Percentiles rank a stretch among this genome's conserved stretches.
Conservation (phyloP, 2,888 invertebrate genomes). For the Callyntrura guangdongensis region DNA sequence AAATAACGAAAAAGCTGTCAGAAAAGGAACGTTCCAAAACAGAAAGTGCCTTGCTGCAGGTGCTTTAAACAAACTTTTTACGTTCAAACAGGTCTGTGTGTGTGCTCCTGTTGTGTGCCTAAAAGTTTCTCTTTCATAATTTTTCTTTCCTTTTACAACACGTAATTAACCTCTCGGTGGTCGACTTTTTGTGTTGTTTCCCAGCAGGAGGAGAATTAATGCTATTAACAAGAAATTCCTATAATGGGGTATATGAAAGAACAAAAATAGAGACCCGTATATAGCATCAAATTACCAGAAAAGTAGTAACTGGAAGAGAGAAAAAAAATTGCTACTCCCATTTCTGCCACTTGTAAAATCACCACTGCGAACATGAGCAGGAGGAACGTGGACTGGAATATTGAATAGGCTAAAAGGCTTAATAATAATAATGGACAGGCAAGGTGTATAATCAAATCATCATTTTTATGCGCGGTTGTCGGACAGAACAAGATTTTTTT, state of each 20-base stretch:
- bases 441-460: slow-evolving; percentile 68
- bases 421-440: neutral
- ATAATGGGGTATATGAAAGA: neutral
- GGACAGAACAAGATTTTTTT: slow-evolving; percentile 46
- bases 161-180: slow-evolving; percentile 76
- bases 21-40: slow-evolving; percentile 48
- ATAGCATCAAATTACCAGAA: too few relatives aligned
- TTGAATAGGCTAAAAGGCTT: neutral
- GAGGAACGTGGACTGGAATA: neutral
- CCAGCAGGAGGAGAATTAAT: slow-evolving; percentile 24
- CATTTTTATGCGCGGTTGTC: slow-evolving; percentile 67
- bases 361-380: slow-evolving; percentile 30
- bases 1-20: slow-evolving; percentile 72
- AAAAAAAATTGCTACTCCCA: slow-evolving; percentile 38
- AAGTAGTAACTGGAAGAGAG: neutral
- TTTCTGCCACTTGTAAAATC: slow-evolving; percentile 52
- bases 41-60: too few relatives aligned
- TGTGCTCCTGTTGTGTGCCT: too few relatives aligned
- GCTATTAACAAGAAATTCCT: too few relatives aligned
- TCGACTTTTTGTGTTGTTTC: slow-evolving; percentile 40
- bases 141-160: slow-evolving; percentile 41
- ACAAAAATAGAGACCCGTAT: neutral
- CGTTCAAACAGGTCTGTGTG: slow-evolving; percentile 48
- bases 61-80: neutral
- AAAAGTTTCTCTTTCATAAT: too few relatives aligned